Evolutionary conservation across 92 coral and sea anemone species (phyloP), one percentile per base, ranked within the genome.

Genomic region (Parazoanthus swiftii): DNA sequence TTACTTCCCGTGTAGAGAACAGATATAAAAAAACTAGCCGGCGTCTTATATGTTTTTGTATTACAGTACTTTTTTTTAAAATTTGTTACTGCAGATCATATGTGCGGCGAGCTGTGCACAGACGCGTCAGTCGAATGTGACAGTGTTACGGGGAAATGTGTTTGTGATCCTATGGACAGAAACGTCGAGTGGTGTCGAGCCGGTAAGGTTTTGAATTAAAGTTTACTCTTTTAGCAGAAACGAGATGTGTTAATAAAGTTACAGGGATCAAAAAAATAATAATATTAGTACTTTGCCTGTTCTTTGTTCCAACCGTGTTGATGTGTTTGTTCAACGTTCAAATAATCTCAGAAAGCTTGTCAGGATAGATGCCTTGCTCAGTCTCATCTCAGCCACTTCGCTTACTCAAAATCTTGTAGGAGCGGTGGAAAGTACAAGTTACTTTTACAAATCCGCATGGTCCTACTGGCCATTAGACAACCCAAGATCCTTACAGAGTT

Each of bases 101-200:
- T 79, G 39, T 91, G 93, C 67, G 78, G 73, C 38, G 68, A 88
- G 56, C 75, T 86, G 82, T 91, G 93, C 48, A 59, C 74, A 4
- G 36, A 76, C 42, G 50, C 78, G 29, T 89, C 74, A 4, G 85
- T 84, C 81, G 85, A 44, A 0, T 91, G 93, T 77, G 86, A 88
- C 37, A 35, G 80, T 59, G 10, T 82, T 4, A 91, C 86, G 43
- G 86, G 91, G 29, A 87, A 82, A 51, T 91, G 93, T 38, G 48
- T 66, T 16, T 91, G 93, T 67, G 85, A 88, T 74, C 81, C 80
- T 14, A 51, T 68, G 11, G 93, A 91, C 67, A 89, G 93, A 29
- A 44, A 81, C 7, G 76, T 88, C 38, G 86, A 78, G n/a, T 82
- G 84, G 89, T 91, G 93, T 51, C 65, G 66, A 76, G 86, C 35